phyloP scores from a whole-genome alignment of 2,888 invertebrate genomes.

The Scaptomyza reducta region DNA sequence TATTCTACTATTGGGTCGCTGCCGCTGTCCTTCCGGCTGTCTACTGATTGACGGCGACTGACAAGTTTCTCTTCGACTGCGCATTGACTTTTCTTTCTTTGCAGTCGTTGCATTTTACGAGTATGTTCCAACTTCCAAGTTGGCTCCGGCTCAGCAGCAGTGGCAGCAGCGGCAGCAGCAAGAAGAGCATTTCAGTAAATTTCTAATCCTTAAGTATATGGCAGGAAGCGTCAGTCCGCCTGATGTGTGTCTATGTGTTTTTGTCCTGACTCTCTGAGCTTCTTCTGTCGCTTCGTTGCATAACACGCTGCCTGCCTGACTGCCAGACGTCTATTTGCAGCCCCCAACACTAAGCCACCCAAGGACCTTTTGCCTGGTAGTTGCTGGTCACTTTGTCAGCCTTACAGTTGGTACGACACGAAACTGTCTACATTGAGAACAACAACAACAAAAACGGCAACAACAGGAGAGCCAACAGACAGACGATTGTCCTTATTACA shows the following conservation, averaged over 20 bases:
- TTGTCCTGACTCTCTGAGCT: constrained; percentile 3
- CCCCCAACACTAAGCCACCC: constrained; percentile 7
- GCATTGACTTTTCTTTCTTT: constrained; percentile 72
- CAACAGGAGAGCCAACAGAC: constrained; percentile 16
- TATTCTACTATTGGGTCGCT: constrained; percentile 73
- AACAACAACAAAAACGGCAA: constrained; percentile 20
- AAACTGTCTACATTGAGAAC: constrained; percentile 29
- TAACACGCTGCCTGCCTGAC: constrained; percentile 41
- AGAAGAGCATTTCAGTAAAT: constrained; percentile 76
- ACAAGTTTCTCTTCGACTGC: constrained; percentile 80
- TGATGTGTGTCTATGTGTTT: constrained; percentile 49
- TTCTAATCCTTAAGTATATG: constrained; percentile 81
- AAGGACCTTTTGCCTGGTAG: constrained; percentile 25
- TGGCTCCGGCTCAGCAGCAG: constrained; percentile 28
- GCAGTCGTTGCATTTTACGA: constrained; percentile 77
- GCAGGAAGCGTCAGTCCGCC: constrained; percentile 69
- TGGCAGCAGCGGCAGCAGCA: constrained; percentile 55
- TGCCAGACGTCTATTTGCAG: constrained; percentile 26
- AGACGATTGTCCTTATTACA: constrained; percentile 68
- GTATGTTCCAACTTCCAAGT: constrained; percentile 67
- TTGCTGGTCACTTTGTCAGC: constrained; percentile 74
- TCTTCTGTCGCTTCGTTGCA: constrained; percentile 52
- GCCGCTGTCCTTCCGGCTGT: constrained; percentile 53
- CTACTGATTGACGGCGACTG: constrained; percentile 79
- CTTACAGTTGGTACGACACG: constrained; percentile 34